Evolutionary conservation across 1,140 invertebrate genomes (phyloP).

Genomic region (Cepaea nemoralis): DNA sequence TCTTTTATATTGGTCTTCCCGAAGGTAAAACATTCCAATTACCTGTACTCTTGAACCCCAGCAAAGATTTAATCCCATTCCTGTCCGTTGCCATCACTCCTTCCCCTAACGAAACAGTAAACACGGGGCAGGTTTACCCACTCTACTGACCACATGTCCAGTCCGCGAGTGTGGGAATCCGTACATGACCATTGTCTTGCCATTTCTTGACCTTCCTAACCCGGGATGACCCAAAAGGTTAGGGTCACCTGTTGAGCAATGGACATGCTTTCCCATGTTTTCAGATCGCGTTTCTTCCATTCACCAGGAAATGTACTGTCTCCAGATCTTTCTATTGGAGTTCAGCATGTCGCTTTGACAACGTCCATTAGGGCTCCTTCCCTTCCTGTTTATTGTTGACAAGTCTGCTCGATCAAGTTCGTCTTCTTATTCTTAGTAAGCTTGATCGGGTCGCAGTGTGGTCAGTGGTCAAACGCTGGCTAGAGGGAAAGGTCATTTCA

Average conservation of each 20-base stretch:
- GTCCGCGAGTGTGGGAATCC: constrained; percentile 2
- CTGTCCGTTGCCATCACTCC: neutral
- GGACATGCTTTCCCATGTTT: constrained; percentile 16
- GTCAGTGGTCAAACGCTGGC: neutral
- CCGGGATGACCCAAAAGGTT: neutral
- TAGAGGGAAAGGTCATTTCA: neutral
- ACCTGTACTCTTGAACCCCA: neutral
- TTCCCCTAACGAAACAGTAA: neutral
- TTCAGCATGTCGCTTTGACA: neutral
- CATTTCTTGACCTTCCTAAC: constrained; percentile 16
- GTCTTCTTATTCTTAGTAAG: neutral
- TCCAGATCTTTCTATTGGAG: neutral
- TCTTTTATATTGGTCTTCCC: no score
- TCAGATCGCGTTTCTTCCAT: neutral
- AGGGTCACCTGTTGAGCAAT: constrained; percentile 33
- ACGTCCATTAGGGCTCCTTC: neutral
- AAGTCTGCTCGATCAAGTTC: neutral
- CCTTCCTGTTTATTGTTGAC: neutral
- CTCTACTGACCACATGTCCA: constrained; percentile 17
- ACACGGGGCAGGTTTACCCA: neutral
- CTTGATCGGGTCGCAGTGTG: neutral
- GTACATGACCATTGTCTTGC: constrained; percentile 19
- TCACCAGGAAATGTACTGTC: neutral
- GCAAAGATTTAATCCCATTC: neutral
- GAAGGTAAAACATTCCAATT: no score